Conservation (phyloP, 2,797 vertebrate genomes). For the Picus viridis region DNA sequence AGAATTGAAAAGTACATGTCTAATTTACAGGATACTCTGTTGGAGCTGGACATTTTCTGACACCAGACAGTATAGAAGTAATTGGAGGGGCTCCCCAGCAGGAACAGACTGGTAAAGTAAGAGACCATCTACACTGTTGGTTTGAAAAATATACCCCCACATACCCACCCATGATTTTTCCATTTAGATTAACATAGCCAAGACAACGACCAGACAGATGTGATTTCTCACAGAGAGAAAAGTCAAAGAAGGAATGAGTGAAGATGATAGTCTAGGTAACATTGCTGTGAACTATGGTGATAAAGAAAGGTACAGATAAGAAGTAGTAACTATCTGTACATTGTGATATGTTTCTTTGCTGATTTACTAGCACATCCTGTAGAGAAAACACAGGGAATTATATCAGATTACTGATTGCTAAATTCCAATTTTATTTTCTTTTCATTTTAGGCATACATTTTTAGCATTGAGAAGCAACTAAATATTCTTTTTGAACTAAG, state of each 20-base stretch:
- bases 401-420: background rate
- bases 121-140: conserved; percentile 23
- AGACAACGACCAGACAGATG: background rate
- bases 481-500: conserved; percentile 82
- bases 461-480: conserved; percentile 79
- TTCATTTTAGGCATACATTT: conserved; percentile 87
- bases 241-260: background rate
- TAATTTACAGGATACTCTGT: conserved; percentile 90
- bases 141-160: background rate
- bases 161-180: background rate
- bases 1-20: background rate
- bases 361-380: background rate
- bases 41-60: conserved; percentile 89
- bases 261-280: background rate
- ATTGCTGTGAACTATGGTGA: background rate
- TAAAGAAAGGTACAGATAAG: background rate
- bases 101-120: conserved; percentile 94
- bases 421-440: background rate
- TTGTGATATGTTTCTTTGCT: background rate
- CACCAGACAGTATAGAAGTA: conserved; percentile 81
- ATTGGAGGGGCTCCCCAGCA: conserved; percentile 94
- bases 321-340: background rate
- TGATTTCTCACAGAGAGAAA: background rate
- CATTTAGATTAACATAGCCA: background rate
- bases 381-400: background rate